Percentiles rank a stretch among this genome's conserved stretches.
Conservation (phyloP, 2,113 vertebrate species). For the Psephotus haematonotus region DNA sequence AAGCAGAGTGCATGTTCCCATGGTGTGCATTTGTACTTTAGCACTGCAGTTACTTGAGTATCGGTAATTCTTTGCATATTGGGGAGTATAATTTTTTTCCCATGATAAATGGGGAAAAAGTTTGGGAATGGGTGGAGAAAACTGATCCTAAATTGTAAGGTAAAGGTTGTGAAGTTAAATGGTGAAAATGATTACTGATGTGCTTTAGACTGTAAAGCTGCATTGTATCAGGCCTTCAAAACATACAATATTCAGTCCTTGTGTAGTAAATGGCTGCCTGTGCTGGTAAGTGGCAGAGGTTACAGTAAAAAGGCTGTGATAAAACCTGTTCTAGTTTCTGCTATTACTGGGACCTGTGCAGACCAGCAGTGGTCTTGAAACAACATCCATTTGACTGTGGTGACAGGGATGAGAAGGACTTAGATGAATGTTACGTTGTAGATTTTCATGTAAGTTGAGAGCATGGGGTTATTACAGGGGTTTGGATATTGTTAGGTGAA, state of each 20-base stretch:
- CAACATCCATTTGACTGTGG: neutral
- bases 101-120: neutral
- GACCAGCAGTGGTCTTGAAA: neutral
- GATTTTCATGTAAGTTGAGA: neutral
- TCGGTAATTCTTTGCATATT: neutral
- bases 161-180: neutral
- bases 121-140: neutral
- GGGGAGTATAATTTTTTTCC: neutral
- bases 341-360: neutral
- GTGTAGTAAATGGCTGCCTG: accelerated
- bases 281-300: neutral
- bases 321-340: neutral
- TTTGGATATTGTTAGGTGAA: neutral
- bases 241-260: accelerated
- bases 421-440: neutral
- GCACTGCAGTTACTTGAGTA: neutral
- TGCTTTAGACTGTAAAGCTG: neutral
- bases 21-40: neutral
- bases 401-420: neutral
- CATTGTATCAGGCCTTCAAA: neutral
- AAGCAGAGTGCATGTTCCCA: accelerated
- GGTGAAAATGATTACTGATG: accelerated
- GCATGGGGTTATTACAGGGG: neutral
- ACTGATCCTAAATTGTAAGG: neutral
- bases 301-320: neutral